Conservation (phyloP, 1,140 invertebrate genomes). For the Brachystomella parvula region DNA sequence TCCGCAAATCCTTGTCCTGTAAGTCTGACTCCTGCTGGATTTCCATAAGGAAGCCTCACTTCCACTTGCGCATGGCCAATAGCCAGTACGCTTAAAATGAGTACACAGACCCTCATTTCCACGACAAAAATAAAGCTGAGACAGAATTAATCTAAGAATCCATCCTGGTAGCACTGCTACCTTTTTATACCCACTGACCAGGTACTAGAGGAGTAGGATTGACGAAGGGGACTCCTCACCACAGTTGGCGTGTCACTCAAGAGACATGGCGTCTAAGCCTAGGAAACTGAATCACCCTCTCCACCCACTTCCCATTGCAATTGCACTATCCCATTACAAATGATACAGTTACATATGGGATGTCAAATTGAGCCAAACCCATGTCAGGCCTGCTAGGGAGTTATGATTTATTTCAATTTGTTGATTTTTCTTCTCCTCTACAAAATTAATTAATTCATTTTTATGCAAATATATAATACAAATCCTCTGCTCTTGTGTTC, state of each 20-base stretch:
- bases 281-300: background rate
- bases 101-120: background rate
- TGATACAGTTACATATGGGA: background rate
- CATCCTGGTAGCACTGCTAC: background rate
- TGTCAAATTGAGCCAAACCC: background rate
- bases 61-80: background rate
- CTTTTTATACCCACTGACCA: background rate
- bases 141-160: background rate
- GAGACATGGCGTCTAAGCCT: background rate
- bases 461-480: too few species aligned
- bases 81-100: background rate
- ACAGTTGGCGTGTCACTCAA: background rate
- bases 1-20: conserved; percentile 24
- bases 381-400: background rate
- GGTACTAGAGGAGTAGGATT: background rate
- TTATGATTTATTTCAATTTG: background rate
- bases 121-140: background rate
- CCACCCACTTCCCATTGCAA: background rate
- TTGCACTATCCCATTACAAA: too few species aligned
- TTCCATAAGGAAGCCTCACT: conserved; percentile 21
- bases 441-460: background rate
- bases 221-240: too few species aligned
- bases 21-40: conserved; percentile 34
- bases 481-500: too few species aligned
- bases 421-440: background rate